Evolutionary conservation across 2,797 vertebrate genomes (phyloP), one percentile per base, ranked within the genome.

Genomic region (Aldrovandia affinis): DNA sequence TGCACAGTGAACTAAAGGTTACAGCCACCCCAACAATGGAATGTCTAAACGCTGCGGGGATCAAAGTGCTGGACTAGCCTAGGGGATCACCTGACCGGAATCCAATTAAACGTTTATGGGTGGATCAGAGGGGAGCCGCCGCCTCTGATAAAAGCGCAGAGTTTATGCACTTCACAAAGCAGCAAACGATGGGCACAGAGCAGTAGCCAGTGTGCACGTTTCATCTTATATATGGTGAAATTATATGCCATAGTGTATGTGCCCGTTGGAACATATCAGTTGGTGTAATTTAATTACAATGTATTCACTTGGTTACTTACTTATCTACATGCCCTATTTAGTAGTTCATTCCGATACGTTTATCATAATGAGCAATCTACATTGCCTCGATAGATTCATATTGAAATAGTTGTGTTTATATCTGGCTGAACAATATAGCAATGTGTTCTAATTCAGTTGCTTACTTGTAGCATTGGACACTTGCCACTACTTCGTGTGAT

Each of bases 11-110:
- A 33, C 47, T 54, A 50, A 52, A 30, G 50, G 39, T 77, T 54
- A 50, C 78, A 18, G 50, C 78, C 28, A 79, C 9, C 28, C 78
- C 78, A 30, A 30, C 28, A 79, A 55, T 55, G 78, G 78, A 55
- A 79, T 79, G 47, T 79, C 78, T 79, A 79, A 78, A 79, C 78
- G 54, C 50, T 30, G 15, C 78, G 18, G 47, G 28, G 28, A 79
- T 54, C 78, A 79, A 79, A 79, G 78, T 52, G 50, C 78, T 22
- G 50, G 50, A 79, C 78, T 10, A 52, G 47, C 78, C 50, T 50
- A n/a, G 25, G 36, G n/a, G 78, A 54, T 79, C 78, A 79, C 78
- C 78, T 79, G 78, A 52, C 78, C 50, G 78, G 78, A 79, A 79
- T 79, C 50, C 50, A 79, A 79, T 79, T 79, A 79, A 54, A 79